Evolutionary conservation across 2,797 vertebrate species (phyloP), one percentile per base, ranked within the genome.

Genomic region (Menidia menidia): DNA sequence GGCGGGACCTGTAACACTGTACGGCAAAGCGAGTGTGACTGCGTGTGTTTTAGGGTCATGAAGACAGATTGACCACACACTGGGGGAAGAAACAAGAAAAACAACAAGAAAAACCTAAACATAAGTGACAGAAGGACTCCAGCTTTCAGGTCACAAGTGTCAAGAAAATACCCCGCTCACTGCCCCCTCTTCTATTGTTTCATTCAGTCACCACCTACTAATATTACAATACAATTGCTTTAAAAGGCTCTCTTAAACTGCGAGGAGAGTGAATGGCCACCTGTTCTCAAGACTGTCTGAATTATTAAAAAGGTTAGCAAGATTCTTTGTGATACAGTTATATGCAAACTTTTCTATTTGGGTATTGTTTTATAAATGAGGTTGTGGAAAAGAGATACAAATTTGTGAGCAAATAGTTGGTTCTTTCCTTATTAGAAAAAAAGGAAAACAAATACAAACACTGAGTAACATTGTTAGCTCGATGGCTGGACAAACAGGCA

Each of bases 11-110:
- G 33, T 42, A 59, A 35, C 76, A 69, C 54, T 63, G 62, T 81
- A 56, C 18, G 59, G 71, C 45, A 71, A 60, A 62, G 31, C 60
- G 9, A 60, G 43, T 76, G 76, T 71, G 60, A 68, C 53, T 75
- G 54, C 73, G 35, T 55, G 47, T 63, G 56, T 68, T 39, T 64
- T 42, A 50, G 63, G 83, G 68, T 80, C 80, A 72, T 63, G 63
- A 75, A 83, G 87, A 89, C 85, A 87, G 87, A 91, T 89, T 89
- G 89, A 89, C 85, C 80, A 84, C 56, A 84, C 66, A 78, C 64
- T 68, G 51, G 50, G 33, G 71, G 59, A 82, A 72, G 60, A 81
- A 82, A 88, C 77, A 81, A 84, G 80, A 42, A 82, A 87, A 87
- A 87, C 75, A 86, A 85, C 50, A 69, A 78, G 53, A 77, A 87